A percentile compares a stretch with the other conserved stretches of the same genome.
These are phyloP conservation scores for Agriopis leucophaearia DNA, from an alignment of 2,888 invertebrate species.

Conservation along the genomic window DNA sequence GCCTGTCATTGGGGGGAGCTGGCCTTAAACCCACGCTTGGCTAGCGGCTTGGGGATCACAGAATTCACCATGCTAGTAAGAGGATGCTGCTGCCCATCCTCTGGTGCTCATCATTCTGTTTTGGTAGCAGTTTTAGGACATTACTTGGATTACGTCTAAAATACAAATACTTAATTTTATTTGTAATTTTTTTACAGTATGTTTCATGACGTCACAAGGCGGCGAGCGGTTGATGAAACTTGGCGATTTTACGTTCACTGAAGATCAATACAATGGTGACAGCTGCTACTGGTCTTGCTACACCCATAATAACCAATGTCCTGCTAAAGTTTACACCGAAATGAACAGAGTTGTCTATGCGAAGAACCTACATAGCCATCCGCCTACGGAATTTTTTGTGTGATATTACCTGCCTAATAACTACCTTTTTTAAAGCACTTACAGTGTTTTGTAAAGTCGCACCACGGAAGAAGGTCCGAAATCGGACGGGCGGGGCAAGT, in stretches of 20 bases:
- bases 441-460: no score
- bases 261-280: conserved; percentile 57
- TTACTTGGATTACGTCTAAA: no score
- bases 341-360: conserved; percentile 66
- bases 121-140: no score
- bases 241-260: conserved; percentile 78
- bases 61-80: no score
- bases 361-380: conserved; percentile 76
- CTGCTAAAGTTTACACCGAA: conserved; percentile 74
- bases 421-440: not conserved
- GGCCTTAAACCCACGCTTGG: no score
- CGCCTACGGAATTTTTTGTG: conserved; percentile 81
- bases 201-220: conserved; percentile 76
- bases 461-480: no score
- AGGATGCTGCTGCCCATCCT: no score
- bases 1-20: no score
- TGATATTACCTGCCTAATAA: conserved; percentile 42
- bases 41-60: no score
- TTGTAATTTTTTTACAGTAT: conserved; percentile 63
- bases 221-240: conserved; percentile 78
- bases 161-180: not conserved
- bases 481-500: no score
- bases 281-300: conserved; percentile 77
- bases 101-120: no score
- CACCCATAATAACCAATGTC: conserved; percentile 71